These are phyloP conservation scores for Salvator merianae DNA, from an alignment of 2,113 vertebrate genomes.

Conservation along the genomic window DNA sequence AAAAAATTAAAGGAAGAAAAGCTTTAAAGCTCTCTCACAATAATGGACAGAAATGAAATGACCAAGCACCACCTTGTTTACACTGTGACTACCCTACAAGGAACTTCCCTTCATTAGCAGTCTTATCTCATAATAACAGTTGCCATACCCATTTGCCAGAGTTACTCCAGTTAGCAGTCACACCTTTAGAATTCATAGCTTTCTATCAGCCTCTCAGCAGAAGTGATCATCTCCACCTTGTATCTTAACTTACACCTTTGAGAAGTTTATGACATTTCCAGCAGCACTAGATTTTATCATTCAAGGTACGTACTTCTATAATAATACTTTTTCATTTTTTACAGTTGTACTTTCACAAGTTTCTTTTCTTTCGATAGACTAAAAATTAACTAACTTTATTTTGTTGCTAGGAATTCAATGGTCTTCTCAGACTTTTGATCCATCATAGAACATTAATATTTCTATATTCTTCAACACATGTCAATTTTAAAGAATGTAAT, in stretches of 20 bases:
- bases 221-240: neutral
- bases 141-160: neutral
- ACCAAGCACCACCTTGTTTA: neutral
- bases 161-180: neutral
- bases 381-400: neutral
- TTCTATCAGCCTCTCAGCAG: no score
- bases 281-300: neutral
- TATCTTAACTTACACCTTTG: neutral
- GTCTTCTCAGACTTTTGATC: neutral
- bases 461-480: neutral
- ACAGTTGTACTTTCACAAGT: neutral
- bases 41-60: no score
- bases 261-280: neutral
- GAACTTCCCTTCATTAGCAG: neutral
- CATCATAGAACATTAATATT: constrained; percentile 3
- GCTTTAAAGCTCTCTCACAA: no score
- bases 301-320: neutral
- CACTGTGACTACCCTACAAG: neutral
- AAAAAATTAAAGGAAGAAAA: no score
- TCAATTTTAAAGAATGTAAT: neutral
- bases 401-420: neutral
- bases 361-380: neutral
- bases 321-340: neutral
- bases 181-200: neutral
- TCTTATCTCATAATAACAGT: neutral